Percentiles rank a stretch among this genome's conserved stretches.
These are phyloP conservation scores for Podargus strigoides DNA, from an alignment of 2,797 vertebrate species.

Conservation along the genomic window DNA sequence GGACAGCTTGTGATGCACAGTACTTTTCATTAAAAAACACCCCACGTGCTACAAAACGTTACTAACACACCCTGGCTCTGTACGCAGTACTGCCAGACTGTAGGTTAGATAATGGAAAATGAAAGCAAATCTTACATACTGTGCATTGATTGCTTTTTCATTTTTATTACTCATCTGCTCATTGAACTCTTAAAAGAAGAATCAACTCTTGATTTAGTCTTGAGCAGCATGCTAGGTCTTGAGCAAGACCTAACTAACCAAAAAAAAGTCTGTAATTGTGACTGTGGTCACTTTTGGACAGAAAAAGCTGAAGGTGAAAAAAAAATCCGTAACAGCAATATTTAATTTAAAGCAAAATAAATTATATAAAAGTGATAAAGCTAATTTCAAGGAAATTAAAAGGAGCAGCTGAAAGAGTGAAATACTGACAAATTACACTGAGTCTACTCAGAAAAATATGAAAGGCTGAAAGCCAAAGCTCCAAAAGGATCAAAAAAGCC, in stretches of 20 bases:
- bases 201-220: background rate
- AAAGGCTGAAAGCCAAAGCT: background rate
- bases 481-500: background rate
- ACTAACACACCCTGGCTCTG: background rate
- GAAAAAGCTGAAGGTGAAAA: background rate
- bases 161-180: background rate
- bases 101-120: background rate
- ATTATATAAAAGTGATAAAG: background rate
- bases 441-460: background rate
- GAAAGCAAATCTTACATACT: background rate
- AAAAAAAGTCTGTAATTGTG: background rate
- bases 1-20: constrained; percentile 31
- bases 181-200: background rate
- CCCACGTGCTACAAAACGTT: constrained; percentile 28
- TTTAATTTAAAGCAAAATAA: background rate
- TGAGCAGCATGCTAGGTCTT: background rate
- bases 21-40: constrained; percentile 58
- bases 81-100: background rate
- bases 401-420: background rate
- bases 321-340: background rate
- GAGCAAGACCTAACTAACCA: background rate
- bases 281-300: background rate
- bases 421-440: background rate
- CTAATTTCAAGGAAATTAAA: background rate
- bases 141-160: background rate